A percentile compares a stretch with the other conserved stretches of the same genome.
These are phyloP conservation scores for Chirona hameri DNA, from an alignment of 2,888 invertebrate genomes.

Conservation along the genomic window DNA sequence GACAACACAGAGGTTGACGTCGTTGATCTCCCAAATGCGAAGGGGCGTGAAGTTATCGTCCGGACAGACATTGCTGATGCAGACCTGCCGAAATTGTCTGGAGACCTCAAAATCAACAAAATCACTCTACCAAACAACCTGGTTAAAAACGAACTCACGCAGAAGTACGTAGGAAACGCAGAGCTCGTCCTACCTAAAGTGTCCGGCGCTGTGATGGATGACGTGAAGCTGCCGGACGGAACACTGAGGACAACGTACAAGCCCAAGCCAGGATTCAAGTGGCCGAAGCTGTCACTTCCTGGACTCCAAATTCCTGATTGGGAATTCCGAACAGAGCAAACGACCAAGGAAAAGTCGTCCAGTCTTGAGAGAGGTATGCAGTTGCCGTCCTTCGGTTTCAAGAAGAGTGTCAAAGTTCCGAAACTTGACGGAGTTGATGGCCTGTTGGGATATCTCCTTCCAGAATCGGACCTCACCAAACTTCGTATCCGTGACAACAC, in stretches of 20 bases:
- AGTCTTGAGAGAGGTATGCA: background rate
- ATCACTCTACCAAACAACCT: background rate
- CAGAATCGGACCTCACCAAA: background rate
- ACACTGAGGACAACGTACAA: background rate
- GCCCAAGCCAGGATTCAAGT: background rate
- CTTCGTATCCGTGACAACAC: constrained; percentile 22
- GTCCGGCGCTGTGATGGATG: constrained; percentile 31
- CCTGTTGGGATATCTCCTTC: background rate
- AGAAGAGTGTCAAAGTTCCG: background rate
- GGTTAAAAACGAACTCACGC: background rate
- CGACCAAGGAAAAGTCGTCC: background rate
- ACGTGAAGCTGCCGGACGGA: constrained; percentile 29
- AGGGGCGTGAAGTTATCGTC: background rate
- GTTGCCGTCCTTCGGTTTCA: background rate
- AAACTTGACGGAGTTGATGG: constrained; percentile 1
- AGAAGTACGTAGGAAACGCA: constrained; percentile 22
- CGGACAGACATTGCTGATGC: background rate
- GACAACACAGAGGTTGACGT: constrained; percentile 7
- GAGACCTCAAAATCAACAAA: background rate
- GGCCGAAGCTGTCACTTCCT: background rate
- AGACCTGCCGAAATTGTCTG: background rate
- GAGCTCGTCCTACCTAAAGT: constrained; percentile 32
- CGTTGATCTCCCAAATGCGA: background rate
- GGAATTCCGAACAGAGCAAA: background rate
- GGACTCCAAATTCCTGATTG: background rate